A percentile compares a stretch with the other conserved stretches of the same genome.
phyloP scores from a whole-genome alignment of 2,888 invertebrate genomes.

The Coelinius sp. region DNA sequence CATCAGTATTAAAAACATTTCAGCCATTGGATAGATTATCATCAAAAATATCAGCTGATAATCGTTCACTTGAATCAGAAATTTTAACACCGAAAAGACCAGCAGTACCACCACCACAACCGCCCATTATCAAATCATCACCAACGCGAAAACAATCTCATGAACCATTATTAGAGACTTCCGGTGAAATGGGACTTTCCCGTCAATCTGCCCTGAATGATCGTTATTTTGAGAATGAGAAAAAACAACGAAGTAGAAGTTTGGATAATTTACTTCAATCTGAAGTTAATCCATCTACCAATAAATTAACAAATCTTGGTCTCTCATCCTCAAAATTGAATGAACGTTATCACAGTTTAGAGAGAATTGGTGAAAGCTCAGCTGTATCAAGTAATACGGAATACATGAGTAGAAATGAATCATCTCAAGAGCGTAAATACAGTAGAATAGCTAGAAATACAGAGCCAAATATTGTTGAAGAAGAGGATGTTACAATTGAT shows the following conservation, averaged over 20 bases:
- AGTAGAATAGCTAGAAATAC: slow-evolving; percentile 69
- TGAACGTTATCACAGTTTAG: slow-evolving; percentile 90
- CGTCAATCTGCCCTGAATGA: slow-evolving; percentile 89
- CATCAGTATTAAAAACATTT: slow-evolving; percentile 68
- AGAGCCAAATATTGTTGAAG: slow-evolving; percentile 67
- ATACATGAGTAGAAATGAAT: slow-evolving; percentile 69
- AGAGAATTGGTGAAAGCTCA: slow-evolving; percentile 71
- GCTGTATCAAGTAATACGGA: slow-evolving; percentile 66
- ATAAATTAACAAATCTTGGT: slow-evolving; percentile 80
- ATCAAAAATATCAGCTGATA: slow-evolving; percentile 63
- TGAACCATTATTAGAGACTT: slow-evolving; percentile 74
- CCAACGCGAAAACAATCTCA: slow-evolving; percentile 80
- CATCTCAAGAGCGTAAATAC: slow-evolving; percentile 70
- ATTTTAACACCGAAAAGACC: slow-evolving; percentile 68
- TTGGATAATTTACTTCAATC: slow-evolving; percentile 84
- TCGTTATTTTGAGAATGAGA: slow-evolving; percentile 87
- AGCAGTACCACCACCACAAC: slow-evolving; percentile 70
- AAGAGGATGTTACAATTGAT: slow-evolving; percentile 72
- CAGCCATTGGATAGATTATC: slow-evolving; percentile 67
- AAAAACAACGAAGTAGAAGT: slow-evolving; percentile 86
- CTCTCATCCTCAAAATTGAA: slow-evolving; percentile 89
- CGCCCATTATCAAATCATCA: slow-evolving; percentile 66
- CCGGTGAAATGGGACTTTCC: slow-evolving; percentile 74
- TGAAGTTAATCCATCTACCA: slow-evolving; percentile 73
- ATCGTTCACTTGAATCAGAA: slow-evolving; percentile 65